Conservation (phyloP, 2,797 vertebrate species). For the Phrynocephalus guinanensis region DNA sequence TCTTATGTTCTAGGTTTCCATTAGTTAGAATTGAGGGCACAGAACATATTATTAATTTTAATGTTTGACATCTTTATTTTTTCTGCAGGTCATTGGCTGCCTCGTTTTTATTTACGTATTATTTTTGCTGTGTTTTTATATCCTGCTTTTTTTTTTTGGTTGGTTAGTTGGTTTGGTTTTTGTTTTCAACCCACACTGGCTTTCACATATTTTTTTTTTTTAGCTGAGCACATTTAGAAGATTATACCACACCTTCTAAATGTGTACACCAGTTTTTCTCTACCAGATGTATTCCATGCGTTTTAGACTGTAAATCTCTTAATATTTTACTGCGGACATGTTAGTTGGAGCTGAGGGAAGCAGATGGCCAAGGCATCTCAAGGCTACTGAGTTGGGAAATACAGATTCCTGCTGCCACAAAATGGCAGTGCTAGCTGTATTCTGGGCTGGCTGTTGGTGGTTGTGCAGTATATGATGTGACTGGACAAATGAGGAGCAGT, state of each 20-base stretch:
- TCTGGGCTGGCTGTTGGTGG: too few relatives aligned
- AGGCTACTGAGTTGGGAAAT: not conserved
- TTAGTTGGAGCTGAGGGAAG: not conserved
- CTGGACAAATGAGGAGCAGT: too few relatives aligned
- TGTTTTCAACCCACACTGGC: not conserved
- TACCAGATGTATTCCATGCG: not conserved
- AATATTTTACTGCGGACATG: not conserved
- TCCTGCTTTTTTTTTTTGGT: not conserved
- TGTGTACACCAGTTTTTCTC: not conserved
- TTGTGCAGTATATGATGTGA: too few relatives aligned
- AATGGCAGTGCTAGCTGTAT: too few relatives aligned
- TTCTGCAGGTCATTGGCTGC: not conserved
- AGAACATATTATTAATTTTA: too few relatives aligned
- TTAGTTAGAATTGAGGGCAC: too few relatives aligned
- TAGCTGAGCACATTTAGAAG: not conserved
- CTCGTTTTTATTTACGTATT: not conserved
- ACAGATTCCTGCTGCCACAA: too few relatives aligned
- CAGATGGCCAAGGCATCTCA: not conserved
- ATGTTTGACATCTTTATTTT: not conserved
- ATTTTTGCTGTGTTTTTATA: not conserved
- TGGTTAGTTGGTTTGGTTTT: not conserved
- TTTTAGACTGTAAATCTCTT: not conserved
- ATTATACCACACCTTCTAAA: not conserved
- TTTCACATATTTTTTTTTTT: not conserved
- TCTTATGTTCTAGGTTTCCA: too few relatives aligned